These are phyloP conservation scores for Lagopus muta DNA, from an alignment of 2,113 vertebrate species.

Conservation along the genomic window DNA sequence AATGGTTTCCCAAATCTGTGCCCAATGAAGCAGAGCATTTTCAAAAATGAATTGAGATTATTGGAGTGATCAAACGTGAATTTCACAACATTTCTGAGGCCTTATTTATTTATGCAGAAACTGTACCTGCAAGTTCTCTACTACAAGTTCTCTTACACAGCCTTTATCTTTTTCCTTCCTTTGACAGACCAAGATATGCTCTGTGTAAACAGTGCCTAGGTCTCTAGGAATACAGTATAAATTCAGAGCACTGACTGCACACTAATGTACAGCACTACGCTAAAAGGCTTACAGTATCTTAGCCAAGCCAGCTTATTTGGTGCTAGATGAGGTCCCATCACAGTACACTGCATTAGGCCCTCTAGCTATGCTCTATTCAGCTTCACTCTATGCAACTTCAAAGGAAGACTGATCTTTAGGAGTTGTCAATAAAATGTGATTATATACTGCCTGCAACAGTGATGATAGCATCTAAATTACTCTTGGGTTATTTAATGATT, in stretches of 20 bases:
- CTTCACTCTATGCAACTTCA: not conserved
- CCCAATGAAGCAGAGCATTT: not conserved
- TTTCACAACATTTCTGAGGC: not conserved
- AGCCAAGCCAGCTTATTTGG: not conserved
- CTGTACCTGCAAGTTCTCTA: not conserved
- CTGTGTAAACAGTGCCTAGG: not conserved
- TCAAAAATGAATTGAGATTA: not conserved
- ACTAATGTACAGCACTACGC: not conserved
- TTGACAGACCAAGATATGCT: not conserved
- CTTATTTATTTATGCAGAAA: not conserved
- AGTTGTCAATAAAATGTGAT: conserved; percentile 47
- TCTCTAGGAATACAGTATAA: not conserved
- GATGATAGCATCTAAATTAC: conserved; percentile 36
- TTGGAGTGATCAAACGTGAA: not conserved
- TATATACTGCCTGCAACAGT: conserved; percentile 17
- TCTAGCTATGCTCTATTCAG: rapidly evolving
- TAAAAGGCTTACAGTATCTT: not conserved
- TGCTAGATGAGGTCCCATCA: not conserved
- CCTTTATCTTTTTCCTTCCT: not conserved
- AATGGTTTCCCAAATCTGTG: not conserved
- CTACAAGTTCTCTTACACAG: not conserved
- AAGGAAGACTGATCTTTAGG: conserved; percentile 32
- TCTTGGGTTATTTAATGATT: conserved; percentile 32
- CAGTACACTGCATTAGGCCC: not conserved
- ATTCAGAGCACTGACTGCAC: not conserved